Percentiles rank a stretch among this genome's conserved stretches.
Conservation (phyloP, 2,888 invertebrate genomes). For the Xylota segnis region DNA sequence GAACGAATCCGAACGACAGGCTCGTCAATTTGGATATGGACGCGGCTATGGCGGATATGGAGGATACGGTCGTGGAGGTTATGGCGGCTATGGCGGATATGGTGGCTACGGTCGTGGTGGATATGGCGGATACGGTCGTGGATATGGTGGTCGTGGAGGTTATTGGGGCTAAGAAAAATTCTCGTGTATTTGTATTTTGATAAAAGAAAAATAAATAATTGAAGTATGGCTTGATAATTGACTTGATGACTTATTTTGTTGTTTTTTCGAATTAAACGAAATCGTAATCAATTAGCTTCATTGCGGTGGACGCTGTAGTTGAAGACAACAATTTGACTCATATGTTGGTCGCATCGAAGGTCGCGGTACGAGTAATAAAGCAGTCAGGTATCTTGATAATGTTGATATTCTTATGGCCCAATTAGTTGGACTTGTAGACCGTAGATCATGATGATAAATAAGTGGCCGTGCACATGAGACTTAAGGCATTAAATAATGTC, state of each 20-base stretch:
- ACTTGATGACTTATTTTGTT: background rate
- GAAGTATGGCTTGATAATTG: background rate
- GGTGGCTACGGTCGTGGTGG: constrained; percentile 67
- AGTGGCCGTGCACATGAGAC: background rate
- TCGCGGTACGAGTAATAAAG: background rate
- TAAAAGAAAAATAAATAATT: background rate
- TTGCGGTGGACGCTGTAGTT: background rate
- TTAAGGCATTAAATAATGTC: background rate
- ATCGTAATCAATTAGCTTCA: background rate
- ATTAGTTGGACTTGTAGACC: constrained; percentile 2
- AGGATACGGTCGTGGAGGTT: constrained; percentile 32
- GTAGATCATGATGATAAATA: background rate
- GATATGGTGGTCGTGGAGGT: constrained; percentile 71
- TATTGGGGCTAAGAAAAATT: background rate
- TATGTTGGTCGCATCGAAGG: constrained; percentile 1
- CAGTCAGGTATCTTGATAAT: background rate
- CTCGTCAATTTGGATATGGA: constrained; percentile 77
- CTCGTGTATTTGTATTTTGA: background rate
- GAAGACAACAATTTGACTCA: background rate
- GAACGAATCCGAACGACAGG: constrained; percentile 78
- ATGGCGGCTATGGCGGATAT: constrained; percentile 42
- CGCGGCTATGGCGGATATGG: constrained; percentile 77
- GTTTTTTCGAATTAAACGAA: background rate
- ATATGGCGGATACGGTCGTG: constrained; percentile 72
- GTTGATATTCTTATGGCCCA: background rate